Evolutionary conservation across 2,797 vertebrate genomes (phyloP).

Genomic region (Taenioides sp.): DNA sequence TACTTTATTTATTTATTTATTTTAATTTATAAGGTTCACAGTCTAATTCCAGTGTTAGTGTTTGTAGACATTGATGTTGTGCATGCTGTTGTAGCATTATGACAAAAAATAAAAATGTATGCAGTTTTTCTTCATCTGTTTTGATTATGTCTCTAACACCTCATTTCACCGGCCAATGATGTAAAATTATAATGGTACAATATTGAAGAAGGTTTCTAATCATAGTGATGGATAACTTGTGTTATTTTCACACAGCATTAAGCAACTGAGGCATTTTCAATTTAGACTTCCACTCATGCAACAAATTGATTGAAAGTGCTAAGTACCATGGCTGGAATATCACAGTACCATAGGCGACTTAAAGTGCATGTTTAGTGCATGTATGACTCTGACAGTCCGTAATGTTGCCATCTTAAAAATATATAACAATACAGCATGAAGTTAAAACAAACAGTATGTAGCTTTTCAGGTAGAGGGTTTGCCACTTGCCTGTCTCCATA

Average conservation of each 20-base stretch:
- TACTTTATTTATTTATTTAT: too few species aligned
- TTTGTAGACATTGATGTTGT: not conserved
- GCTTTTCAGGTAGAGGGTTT: too few species aligned
- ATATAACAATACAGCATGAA: too few species aligned
- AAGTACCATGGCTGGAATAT: slow-evolving; percentile 29
- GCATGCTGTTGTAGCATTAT: not conserved
- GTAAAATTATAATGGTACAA: slow-evolving; percentile 10
- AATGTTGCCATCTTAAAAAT: not conserved
- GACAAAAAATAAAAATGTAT: not conserved
- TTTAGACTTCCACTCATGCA: slow-evolving; percentile 40
- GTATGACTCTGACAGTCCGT: not conserved
- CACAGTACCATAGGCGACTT: slow-evolving; percentile 16
- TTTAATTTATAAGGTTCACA: not conserved
- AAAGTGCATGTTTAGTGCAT: slow-evolving; percentile 26
- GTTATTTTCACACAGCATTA: slow-evolving; percentile 20
- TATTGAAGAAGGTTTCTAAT: slow-evolving; percentile 23
- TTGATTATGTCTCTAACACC: not conserved
- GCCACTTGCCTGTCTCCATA: too few species aligned
- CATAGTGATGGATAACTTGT: slow-evolving; percentile 39
- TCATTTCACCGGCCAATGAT: slow-evolving; percentile 1
- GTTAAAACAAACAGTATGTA: not conserved
- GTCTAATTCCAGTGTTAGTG: not conserved
- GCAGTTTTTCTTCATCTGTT: slow-evolving; percentile 1
- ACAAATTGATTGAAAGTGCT: slow-evolving; percentile 41
- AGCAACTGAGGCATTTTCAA: slow-evolving; percentile 32